Base-by-base conservation (phyloP, 2,797 vertebrate species). In the Acanthornis magna region DNA sequence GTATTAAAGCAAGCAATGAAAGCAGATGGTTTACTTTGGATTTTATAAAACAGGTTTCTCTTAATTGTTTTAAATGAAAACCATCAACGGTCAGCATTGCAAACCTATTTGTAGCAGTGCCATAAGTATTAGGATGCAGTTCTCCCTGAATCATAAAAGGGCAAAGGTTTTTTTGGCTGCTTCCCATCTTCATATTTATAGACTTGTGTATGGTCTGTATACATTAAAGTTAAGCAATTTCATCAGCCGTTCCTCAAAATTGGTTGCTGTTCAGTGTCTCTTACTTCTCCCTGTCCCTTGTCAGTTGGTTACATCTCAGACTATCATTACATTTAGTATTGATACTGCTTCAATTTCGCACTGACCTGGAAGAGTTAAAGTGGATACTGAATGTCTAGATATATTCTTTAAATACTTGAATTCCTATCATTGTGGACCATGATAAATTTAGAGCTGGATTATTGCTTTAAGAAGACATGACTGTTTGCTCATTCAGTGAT, bases 41-140 rank as follows among this genome's bases (percentile, higher is more conserved):
- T 81, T 97, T 97, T 96, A 88, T 96, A 91, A 97, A 92, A 91
- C 75, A 93, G 79, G 58, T 96, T 96, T 96, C 86, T 92, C 81
- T 96, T 89, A 84, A 77, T 85, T 79, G 51, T 93, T 92, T 91
- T 82, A 72, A 95, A 96, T 91, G 67, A 93, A 95, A 89, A 48
- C 74, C 71, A 82, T 84, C 83, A 81, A 45, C 16, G n/a, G 48
- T 74, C 34, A 21, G 68, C 57, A 80, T 61, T 77, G 83, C 92
- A 94, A 93, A 85, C 65, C 79, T 90, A 38, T 96, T 93, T 96
- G 77, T 65, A 65, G 87, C 66, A 77, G 34, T 76, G 58, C 57
- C 16, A 0, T 83, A 86, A 89, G 79, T 78, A 88, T 93, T 83
- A 89, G 60, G 54, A 89, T 66, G 48, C 51, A 65, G 73, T 89